These are phyloP conservation scores for Catajapyx aquilonaris DNA, from an alignment of 1,140 invertebrate species.

Conservation along the genomic window DNA sequence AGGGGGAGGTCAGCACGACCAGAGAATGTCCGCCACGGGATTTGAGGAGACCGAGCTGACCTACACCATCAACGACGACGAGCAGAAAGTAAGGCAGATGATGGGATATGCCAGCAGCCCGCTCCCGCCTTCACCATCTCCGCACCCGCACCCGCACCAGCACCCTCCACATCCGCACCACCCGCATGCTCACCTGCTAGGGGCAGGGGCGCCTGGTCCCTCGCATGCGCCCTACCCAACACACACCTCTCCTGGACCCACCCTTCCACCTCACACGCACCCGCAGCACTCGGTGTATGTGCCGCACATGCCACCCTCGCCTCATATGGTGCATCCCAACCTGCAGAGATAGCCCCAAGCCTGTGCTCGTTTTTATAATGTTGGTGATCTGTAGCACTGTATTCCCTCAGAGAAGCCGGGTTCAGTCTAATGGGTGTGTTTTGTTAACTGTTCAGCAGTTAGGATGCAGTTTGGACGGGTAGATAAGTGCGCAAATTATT, in stretches of 20 bases:
- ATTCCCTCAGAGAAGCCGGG: too few relatives aligned
- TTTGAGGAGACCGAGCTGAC: conserved; percentile 97
- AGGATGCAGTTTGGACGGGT: too few relatives aligned
- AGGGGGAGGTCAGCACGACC: conserved; percentile 40
- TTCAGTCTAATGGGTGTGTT: too few relatives aligned
- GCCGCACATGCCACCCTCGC: too few relatives aligned
- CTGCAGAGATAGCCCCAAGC: too few relatives aligned
- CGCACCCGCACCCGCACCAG: conserved; percentile 31
- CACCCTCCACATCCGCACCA: conserved; percentile 26
- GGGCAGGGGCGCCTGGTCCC: neutral
- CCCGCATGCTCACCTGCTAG: conserved; percentile 36
- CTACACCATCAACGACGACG: conserved; percentile 84
- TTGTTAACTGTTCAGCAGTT: too few relatives aligned
- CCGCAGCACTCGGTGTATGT: too few relatives aligned
- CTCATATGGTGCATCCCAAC: too few relatives aligned
- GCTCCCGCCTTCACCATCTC: conserved; percentile 30
- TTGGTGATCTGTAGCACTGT: too few relatives aligned
- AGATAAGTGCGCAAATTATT: too few relatives aligned
- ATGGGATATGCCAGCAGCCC: conserved; percentile 29
- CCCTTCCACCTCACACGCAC: too few relatives aligned
- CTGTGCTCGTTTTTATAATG: too few relatives aligned
- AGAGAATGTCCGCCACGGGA: conserved; percentile 93
- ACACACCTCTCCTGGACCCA: neutral
- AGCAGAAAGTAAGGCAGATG: conserved; percentile 71
- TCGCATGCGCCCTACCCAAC: neutral